Evolutionary conservation across 1,140 invertebrate genomes (phyloP), one percentile per base, ranked within the genome.

Genomic region (Bombus ignitus): DNA sequence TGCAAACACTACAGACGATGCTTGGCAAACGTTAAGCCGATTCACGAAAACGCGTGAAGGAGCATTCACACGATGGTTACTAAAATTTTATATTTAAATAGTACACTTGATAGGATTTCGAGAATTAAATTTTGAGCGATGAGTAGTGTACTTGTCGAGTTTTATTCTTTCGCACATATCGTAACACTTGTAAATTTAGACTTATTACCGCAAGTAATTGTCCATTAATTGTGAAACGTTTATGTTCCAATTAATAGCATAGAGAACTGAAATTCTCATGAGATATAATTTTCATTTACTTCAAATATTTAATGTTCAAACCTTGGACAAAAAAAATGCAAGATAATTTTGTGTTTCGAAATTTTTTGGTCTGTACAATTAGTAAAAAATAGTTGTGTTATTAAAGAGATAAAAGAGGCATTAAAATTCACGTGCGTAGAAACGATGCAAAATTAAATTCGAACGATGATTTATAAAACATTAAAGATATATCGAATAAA

Each of bases 1-100:
- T 35, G 59, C 35, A 81, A 81, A 85, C 28, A 85, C 84, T 76
- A 39, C 22, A 81, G 10, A 18, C 39, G 32, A 25, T 73, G 42
- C 42, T 74, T 66, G 42, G 25, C n/a, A 35, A 42, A 68, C 65
- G 57, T 74, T 72, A 59, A 68, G 42, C 77, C 62, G 62, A 44
- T 71, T 5, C 59, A 25, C 71, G 47, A 44, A 71, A 77, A 42
- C 28, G 28, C 28, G 35, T 5, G 35, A 4, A 59, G 8, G 47
- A 28, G 32, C 6, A 57, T 8, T 53, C 39, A n/a, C 22, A 32
- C 72, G 18, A 42, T 28, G 10, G 12, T 76, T 37, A n/a, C 39
- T n/a, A 28, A 25, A 13, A 28, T 39, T 76, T 53, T 9, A 18
- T 59, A 62, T 62, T 59, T 18, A 39, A 59, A 62, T 76, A 76